Conservation (phyloP, 92 coral and sea anemone species). For the Nematostella vectensis region DNA sequence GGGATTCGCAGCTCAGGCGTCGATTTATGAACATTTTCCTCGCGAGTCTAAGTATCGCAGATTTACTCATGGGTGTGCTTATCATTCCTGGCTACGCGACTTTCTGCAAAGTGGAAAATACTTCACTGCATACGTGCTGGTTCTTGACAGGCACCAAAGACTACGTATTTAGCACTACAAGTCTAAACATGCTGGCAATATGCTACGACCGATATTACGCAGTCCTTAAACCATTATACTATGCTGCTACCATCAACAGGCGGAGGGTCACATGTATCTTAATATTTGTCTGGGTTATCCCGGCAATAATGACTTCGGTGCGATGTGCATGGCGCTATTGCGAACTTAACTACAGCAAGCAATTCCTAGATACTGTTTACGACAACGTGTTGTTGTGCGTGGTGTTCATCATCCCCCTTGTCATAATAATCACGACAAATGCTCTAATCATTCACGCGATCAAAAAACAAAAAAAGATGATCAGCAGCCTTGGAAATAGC, state of each 20-base stretch:
- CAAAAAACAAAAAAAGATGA: conserved; percentile 15
- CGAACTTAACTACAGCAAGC: conserved; percentile 2
- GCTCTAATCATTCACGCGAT: conserved; percentile 34
- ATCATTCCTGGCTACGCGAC: conserved; percentile 52
- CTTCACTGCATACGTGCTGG: conserved; percentile 16
- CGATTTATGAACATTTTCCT: conserved; percentile 46
- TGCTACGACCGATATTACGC: conserved; percentile 54
- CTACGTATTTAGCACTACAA: conserved; percentile 1
- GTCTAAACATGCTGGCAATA: conserved; percentile 48
- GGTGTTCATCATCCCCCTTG: conserved; percentile 38
- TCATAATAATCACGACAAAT: conserved; percentile 26
- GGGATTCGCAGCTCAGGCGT: conserved; percentile 26
- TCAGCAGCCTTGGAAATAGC: neutral
- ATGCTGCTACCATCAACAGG: conserved; percentile 29
- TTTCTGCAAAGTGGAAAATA: conserved; percentile 37
- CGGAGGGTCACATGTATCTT: conserved; percentile 23
- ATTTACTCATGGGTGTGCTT: conserved; percentile 35
- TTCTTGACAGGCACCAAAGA: conserved; percentile 10
- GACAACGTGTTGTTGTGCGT: conserved; percentile 25
- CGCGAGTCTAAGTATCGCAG: conserved; percentile 51
- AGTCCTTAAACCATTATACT: conserved; percentile 46
- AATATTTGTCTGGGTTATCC: conserved; percentile 26
- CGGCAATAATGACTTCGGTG: conserved; percentile 31
- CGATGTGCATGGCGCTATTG: conserved; percentile 38
- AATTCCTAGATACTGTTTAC: conserved; percentile 29